Evolutionary conservation across 1,140 invertebrate species (phyloP), one percentile per base, ranked within the genome.

Genomic region (Kradibia gibbosae): DNA sequence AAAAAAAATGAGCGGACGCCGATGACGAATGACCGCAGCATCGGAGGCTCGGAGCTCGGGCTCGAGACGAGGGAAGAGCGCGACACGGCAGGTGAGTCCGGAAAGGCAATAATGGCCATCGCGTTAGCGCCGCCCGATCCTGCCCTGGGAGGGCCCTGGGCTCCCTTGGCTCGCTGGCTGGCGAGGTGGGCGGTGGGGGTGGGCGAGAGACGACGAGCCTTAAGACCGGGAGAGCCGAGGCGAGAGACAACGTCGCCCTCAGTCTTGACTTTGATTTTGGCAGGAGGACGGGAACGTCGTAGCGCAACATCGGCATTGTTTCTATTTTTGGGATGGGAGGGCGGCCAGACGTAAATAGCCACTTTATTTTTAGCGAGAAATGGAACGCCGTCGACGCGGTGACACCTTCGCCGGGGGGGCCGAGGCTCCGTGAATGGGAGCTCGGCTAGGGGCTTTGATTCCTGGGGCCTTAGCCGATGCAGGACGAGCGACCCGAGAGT

Each of bases 241-340:
- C 17, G 48, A 11, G 20, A 0, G n/a, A 17, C 25, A 36, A 36
- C 55, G 74, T 2, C 42, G 75, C 57, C 57, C 50, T 78, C 60
- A 81, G n/a, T 67, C 79, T 75, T 81, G 79, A 81, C 79, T 81
- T 81, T 81, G 79, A 81, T 81, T 67, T 81, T 81, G 79, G 72
- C 45, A 75, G 28, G 34, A 62, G 53, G 39, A 8, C 25, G 28
- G 15, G 45, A 25, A 5, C 25, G 4, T 1, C 3, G 34, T 31
- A 71, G 45, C 48, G 39, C 79, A 67, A 55, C 3, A 48, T 60
- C 80, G 45, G 48, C 62, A 77, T 81, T 81, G 80, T 71, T 45
- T 57, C 80, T 77, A 81, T 77, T 81, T 77, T 48, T 48, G 57
- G 48, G 28, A n/a, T 31, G 34, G 20, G 31, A 34, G 70, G 25